Evolutionary conservation across 2,888 invertebrate genomes (phyloP), one percentile per base, ranked within the genome.

Genomic region (Chouioia cunea): DNA sequence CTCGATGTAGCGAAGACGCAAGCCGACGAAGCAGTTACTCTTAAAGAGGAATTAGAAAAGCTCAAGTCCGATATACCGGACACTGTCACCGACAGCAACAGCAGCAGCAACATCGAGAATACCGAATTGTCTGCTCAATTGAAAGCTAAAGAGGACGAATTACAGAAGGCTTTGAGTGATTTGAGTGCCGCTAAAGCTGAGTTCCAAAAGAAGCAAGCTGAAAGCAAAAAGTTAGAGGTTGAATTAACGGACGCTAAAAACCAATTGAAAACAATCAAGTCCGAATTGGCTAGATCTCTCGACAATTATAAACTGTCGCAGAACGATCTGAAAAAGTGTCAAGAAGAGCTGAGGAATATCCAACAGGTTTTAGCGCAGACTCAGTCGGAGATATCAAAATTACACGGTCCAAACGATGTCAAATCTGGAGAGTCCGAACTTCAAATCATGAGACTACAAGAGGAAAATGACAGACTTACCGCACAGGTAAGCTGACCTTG

Each of bases 381-480:
- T 14, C 76, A 78, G 36, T 69, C 71, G 44, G 80, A 83, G 76
- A 73, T 81, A 18, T 73, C 71, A 18, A 80, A 77, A 59, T 73
- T 77, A 58, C 76, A 53, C 76, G 76, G 22, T 14, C 22, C 48
- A 4, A 67, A 64, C 14, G 67, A 67, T 59, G 14, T 23, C 2
- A 72, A 65, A 53, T 70, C 71, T 0, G 74, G 54, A 48, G 81
- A 80, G 0, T 66, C 73, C 43, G 80, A 83, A 23, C 70, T 82
- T 27, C 76, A 80, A 62, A 76, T 84, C 44, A 88, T 88, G 20
- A 87, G 87, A 75, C 77, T 88, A 16, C 88, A 88, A 68, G 89
- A 89, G 43, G 89, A 89, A 64, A 81, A 87, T 14, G 88, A 89
- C 58, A 88, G 87, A 78, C 86, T 88, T 71, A 86, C 87, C 52